Base-by-base conservation (phyloP, 1,140 invertebrate genomes). In the Papilio aristodemus region DNA sequence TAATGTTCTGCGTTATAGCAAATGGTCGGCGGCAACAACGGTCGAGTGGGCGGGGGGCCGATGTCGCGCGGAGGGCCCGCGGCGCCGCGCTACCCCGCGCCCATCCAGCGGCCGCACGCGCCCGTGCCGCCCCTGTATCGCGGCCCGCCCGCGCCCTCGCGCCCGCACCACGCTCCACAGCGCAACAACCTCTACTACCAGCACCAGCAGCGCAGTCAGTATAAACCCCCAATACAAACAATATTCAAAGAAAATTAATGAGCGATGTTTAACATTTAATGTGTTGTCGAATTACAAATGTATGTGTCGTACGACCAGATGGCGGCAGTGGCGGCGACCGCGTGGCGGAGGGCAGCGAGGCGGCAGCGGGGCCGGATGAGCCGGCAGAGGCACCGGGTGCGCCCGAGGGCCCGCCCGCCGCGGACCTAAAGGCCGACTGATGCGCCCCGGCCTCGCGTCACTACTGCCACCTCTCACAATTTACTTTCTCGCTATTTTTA, bases 61-160 rank as follows among this genome's bases (percentile, higher is more conserved):
- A 79, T 87, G 83, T 75, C 71, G 25, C 84, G 86, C 74, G 85
- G 80, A 57, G 83, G 80, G 7, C 73, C 81, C 74, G 75, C 71
- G 9, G 80, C 85, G 63, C 84, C 85, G 78, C 87, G 91, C 38
- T 92, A 91, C 78, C 91, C 91, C 11, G 83, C 89, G 76, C 91
- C 89, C 69, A 92, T 92, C 67, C 91, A 92, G 83, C 84, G 91
- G 19, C 89, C 90, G 67, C 84, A 84, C 75, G 81, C 87, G 79
- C 84, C 85, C 63, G 86, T 85, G 25, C 67, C 80, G 81, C 82
- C 81, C 57, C 67, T 83, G 73, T 86, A 85, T 74, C 83, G 81
- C 71, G 81, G 80, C 72, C 84, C 80, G 59, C 79, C 83, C 64
- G 72, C 75, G 75, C 81, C 76, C 67, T 72, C 76, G 69, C 81